Percentiles rank a stretch among this genome's conserved stretches.
Evolutionary conservation across 2,888 invertebrate species (phyloP).

Genomic region (Ochropleura plecta): DNA sequence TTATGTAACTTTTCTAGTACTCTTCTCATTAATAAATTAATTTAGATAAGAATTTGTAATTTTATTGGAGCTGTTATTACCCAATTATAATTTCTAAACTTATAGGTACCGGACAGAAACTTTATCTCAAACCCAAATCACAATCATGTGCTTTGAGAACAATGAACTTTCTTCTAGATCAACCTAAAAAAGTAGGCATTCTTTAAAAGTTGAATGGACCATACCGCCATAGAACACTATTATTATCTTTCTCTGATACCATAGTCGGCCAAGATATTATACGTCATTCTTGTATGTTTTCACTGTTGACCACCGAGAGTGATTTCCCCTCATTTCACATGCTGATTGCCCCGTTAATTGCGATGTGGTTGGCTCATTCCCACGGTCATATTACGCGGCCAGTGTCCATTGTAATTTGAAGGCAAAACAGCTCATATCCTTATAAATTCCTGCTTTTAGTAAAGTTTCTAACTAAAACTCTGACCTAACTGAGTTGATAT

Average conservation of each 20-base stretch:
- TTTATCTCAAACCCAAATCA: not conserved
- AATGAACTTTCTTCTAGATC: slow-evolving; percentile 22
- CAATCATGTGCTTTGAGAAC: not conserved
- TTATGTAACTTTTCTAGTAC: slow-evolving; percentile 68
- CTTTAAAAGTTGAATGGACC: slow-evolving; percentile 18
- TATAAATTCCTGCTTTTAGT: slow-evolving; percentile 26
- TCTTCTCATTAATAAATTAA: slow-evolving; percentile 72
- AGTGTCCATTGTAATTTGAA: slow-evolving; percentile 51
- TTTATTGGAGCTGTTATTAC: slow-evolving; percentile 26
- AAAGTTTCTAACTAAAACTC: not conserved
- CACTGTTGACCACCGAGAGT: slow-evolving; percentile 30
- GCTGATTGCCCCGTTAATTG: slow-evolving; percentile 59
- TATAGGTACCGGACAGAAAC: not conserved
- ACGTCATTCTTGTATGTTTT: slow-evolving; percentile 18
- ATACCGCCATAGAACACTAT: not conserved
- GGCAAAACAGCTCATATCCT: slow-evolving; percentile 36
- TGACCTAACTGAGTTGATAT: not conserved
- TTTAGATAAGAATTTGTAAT: slow-evolving; percentile 55
- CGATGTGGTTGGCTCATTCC: slow-evolving; percentile 55
- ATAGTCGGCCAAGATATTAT: slow-evolving; percentile 20
- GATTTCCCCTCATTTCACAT: slow-evolving; percentile 61
- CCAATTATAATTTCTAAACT: not conserved
- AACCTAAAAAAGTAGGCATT: not conserved
- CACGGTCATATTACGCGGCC: slow-evolving; percentile 50
- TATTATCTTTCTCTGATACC: slow-evolving; percentile 19